Evolutionary conservation across 2,888 invertebrate species (phyloP), one percentile per base, ranked within the genome.

Genomic region (Argyresthia albistria): DNA sequence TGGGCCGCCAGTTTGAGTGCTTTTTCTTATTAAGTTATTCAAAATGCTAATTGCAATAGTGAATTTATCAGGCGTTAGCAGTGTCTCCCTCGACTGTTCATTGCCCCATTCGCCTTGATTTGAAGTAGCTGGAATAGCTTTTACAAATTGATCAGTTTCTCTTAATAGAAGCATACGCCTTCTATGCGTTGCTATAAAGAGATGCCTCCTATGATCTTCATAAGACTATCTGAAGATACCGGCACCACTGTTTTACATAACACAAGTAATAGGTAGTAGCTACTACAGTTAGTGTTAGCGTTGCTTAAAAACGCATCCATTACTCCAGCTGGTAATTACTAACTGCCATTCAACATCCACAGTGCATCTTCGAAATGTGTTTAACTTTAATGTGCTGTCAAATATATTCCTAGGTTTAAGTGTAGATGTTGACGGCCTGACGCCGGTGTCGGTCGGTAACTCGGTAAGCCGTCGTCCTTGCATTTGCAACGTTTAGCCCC

Each of bases 381-480:
- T 37, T 48, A 48, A 25, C 25, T 2, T 25, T 25, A 4, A 48
- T 48, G 37, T 48, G 36, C 37, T 37, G 48, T 51, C 51, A 51
- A 51, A 51, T 51, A 45, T 43, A 48, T 51, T 9, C 11, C 15
- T 15, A 11, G 12, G 49, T 39, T 49, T 16, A 43, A 25, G 25
- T 25, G 25, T 25, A 25, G 2, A 25, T 25, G 25, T 25, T 25
- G 25, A 25, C 25, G 25, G n/a, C n/a, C n/a, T n/a, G n/a, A 35
- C 42, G 16, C 15, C 50, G 1, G 39, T 63, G 62, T 62, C 64
- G 58, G 60, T 62, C 59, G 15, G 25, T n/a, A 60, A 60, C 59
- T 25, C 35, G 54, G 58, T 66, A 62, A 65, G 66, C 63, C 51
- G 67, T 57, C 64, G 76, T 76, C 80, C 78, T 79, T 76, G 73